These are phyloP conservation scores for Heteromormyrus szaboi DNA, from an alignment of 2,797 vertebrate genomes.

Conservation along the genomic window DNA sequence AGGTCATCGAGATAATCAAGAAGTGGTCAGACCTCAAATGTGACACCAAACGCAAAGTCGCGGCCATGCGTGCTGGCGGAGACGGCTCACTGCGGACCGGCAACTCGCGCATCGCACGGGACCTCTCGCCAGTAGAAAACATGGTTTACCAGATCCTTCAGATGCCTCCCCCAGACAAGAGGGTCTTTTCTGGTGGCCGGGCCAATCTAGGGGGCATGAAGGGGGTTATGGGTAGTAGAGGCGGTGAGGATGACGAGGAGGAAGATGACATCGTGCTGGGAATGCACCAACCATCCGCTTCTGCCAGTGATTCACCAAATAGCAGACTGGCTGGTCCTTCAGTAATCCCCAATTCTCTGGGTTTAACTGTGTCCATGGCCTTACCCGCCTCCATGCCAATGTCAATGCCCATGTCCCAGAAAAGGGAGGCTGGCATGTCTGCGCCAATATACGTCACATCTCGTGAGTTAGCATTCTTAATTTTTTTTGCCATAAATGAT, in stretches of 20 bases:
- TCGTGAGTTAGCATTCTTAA: constrained; percentile 21
- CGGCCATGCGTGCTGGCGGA: constrained; percentile 38
- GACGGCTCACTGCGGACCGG: constrained; percentile 35
- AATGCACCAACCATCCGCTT: constrained; percentile 7
- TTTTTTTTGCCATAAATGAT: not conserved
- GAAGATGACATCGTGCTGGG: constrained; percentile 31
- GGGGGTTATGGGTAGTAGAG: constrained; percentile 19
- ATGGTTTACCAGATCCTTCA: constrained; percentile 68
- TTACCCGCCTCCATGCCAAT: constrained; percentile 8
- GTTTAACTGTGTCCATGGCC: constrained; percentile 16
- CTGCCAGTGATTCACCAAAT: constrained; percentile 19
- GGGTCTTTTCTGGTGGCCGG: not conserved
- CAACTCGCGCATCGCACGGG: constrained; percentile 33
- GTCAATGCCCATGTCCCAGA: not conserved
- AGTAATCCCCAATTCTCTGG: constrained; percentile 15
- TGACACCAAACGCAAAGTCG: constrained; percentile 61
- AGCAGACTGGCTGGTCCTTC: constrained; percentile 11
- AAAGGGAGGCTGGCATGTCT: constrained; percentile 25
- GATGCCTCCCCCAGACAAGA: constrained; percentile 43
- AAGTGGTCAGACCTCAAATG: constrained; percentile 73
- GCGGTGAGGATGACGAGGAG: constrained; percentile 29
- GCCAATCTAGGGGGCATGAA: constrained; percentile 33
- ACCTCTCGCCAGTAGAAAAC: constrained; percentile 60
- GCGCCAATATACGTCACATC: constrained; percentile 22
- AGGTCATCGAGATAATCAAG: constrained; percentile 64